Percentiles rank a stretch among this genome's conserved stretches.
phyloP scores from a whole-genome alignment of 2,888 invertebrate genomes.

The Macaria liturata region DNA sequence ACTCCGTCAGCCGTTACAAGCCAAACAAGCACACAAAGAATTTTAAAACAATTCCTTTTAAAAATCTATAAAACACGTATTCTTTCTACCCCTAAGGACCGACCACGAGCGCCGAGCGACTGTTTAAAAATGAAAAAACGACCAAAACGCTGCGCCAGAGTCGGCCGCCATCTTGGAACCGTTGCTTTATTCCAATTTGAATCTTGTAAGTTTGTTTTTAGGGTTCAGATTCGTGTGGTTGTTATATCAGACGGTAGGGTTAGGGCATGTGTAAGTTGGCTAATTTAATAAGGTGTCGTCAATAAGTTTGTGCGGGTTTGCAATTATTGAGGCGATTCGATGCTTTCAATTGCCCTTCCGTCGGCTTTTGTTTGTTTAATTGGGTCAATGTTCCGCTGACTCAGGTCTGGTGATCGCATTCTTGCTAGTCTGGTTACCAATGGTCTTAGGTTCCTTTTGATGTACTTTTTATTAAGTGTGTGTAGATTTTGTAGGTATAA shows the following conservation, averaged over 20 bases:
- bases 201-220: conserved; percentile 29
- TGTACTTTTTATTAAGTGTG: too few species aligned
- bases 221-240: conserved; percentile 31
- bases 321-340: conserved; percentile 27
- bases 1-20: conserved; percentile 21
- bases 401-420: not conserved
- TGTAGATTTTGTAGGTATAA: too few species aligned
- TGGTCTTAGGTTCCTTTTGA: too few species aligned
- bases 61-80: conserved; percentile 34
- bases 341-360: conserved; percentile 25
- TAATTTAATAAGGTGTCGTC: conserved; percentile 37
- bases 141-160: conserved; percentile 59
- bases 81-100: conserved; percentile 51
- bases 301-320: conserved; percentile 31
- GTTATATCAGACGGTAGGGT: conserved; percentile 14
- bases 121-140: conserved; percentile 71
- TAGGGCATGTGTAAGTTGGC: conserved; percentile 30
- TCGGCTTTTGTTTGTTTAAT: conserved; percentile 30
- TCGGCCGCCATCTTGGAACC: conserved; percentile 62
- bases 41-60: conserved; percentile 22
- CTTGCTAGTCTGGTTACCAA: too few species aligned
- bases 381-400: conserved; percentile 9
- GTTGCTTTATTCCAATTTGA: conserved; percentile 44
- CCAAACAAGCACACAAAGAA: conserved; percentile 25
- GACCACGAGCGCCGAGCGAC: conserved; percentile 54